phyloP scores from a whole-genome alignment of 35 echinoderm and acorn worm species.

The Apostichopus parvimensis region DNA sequence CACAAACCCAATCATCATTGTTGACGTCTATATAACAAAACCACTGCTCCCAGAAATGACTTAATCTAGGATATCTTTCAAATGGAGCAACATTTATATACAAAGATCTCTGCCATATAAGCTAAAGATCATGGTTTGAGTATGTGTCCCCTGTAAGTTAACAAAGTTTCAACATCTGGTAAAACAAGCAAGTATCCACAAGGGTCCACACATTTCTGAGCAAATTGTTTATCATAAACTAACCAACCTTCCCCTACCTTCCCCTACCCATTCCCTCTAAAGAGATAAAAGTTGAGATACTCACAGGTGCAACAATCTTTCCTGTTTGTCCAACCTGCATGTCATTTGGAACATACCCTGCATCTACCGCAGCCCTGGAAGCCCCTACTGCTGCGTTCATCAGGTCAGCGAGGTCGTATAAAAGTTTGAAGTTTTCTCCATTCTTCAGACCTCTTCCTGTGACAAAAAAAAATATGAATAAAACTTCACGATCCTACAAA shows the following conservation, averaged over 20 bases:
- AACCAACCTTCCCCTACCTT: too few species aligned
- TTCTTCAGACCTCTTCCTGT: slow-evolving; percentile 96
- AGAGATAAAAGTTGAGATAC: slow-evolving; percentile 5
- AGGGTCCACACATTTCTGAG: not conserved
- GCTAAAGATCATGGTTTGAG: too few species aligned
- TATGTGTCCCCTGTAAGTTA: too few species aligned
- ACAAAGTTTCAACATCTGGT: too few species aligned
- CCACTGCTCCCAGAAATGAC: too few species aligned
- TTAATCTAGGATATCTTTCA: too few species aligned
- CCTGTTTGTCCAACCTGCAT: slow-evolving; percentile 99
- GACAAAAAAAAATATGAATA: slow-evolving; percentile 1
- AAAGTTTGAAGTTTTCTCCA: slow-evolving; percentile 92
- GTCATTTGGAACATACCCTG: slow-evolving; percentile 97
- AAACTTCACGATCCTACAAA: not conserved
- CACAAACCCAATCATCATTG: too few species aligned
- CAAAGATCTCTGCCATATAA: too few species aligned
- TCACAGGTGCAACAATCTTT: slow-evolving; percentile 98
- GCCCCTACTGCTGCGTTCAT: slow-evolving; percentile 98
- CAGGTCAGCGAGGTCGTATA: slow-evolving; percentile 83
- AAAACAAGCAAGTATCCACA: too few species aligned
- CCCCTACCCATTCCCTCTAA: not conserved
- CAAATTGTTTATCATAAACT: not conserved
- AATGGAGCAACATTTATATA: too few species aligned
- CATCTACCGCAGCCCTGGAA: slow-evolving; percentile 94
- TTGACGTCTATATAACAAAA: too few species aligned